phyloP scores from a whole-genome alignment of 2,113 vertebrate species.

The Pseudonaja textilis region DNA sequence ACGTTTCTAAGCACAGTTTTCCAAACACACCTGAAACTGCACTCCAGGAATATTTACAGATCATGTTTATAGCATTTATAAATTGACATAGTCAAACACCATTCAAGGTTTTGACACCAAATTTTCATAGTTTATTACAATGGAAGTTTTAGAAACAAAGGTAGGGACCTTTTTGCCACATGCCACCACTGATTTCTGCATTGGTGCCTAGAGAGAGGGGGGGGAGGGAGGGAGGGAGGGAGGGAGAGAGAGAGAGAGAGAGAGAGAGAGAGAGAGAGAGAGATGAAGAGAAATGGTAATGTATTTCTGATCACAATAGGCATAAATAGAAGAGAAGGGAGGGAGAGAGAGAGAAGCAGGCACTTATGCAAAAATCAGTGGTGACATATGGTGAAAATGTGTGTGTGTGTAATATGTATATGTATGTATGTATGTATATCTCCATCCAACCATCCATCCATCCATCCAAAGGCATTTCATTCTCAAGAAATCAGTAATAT shows the following conservation, averaged over 20 bases:
- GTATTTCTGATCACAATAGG: not conserved
- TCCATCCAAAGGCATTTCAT: conserved; percentile 64
- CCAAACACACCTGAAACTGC: not conserved
- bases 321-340: not conserved
- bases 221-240: too few species aligned
- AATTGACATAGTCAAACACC: conserved; percentile 34
- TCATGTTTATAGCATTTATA: conserved; percentile 10
- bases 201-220: conserved; percentile 15
- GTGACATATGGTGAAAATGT: too few species aligned
- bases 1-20: not conserved
- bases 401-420: too few species aligned
- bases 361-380: too few species aligned
- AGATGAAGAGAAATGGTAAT: not conserved
- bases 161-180: not conserved
- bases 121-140: not conserved
- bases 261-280: too few species aligned
- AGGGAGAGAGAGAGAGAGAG: too few species aligned
- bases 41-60: not conserved
- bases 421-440: too few species aligned
- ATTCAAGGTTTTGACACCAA: not conserved
- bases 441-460: too few species aligned
- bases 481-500: conserved; percentile 70
- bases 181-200: not conserved
- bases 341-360: too few species aligned
- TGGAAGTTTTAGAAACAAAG: not conserved